Evolutionary conservation across 2,113 vertebrate genomes (phyloP), one percentile per base, ranked within the genome.

Genomic region (Diadophis punctatus): DNA sequence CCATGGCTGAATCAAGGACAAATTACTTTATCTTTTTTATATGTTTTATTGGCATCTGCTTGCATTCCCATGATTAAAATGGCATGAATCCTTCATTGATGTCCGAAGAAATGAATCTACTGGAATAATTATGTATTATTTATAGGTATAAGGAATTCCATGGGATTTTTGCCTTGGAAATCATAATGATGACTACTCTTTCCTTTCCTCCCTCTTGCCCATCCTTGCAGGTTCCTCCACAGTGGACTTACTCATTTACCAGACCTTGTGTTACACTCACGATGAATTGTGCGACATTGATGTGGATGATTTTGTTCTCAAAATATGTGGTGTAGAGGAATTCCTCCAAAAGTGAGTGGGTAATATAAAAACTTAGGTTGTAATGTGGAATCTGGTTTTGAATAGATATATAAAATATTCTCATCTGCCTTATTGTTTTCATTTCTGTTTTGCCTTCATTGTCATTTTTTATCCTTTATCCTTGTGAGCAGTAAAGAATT

Each of bases 211-310:
- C 18, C 74, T 80, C 74, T 39, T 20, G 0, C 74, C 30, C 27
- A 7, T 60, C 86, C 86, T 63, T 1, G 0, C 93, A 99, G 99
- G 98, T 52, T 99, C 99, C 4, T 99, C 99, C 94, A 98, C 98
- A 0, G 98, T 99, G 48, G 99, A 99, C 95, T 97, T 99, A 96
- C 98, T 99, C 56, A 99, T 99, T 96, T 98, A 99, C 93, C 99
- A 99, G 98, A 99, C 99, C 0, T 97, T 99, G 93, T 99, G 99
- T 93, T 99, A 99, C 89, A 98, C 98, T 20, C 98, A 98, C 8
- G 98, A 99, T 0, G 98, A 99, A 68, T 97, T 99, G 94, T 97
- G 96, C 30, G 89, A 97, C 8, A 87, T 99, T 3, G 97, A 99
- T 0, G 98, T 99, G 2, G 97, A 97, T 8, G 97, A 98, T 90